Conservation (phyloP, 1,140 invertebrate species). For the Lasioglossum albipes region DNA sequence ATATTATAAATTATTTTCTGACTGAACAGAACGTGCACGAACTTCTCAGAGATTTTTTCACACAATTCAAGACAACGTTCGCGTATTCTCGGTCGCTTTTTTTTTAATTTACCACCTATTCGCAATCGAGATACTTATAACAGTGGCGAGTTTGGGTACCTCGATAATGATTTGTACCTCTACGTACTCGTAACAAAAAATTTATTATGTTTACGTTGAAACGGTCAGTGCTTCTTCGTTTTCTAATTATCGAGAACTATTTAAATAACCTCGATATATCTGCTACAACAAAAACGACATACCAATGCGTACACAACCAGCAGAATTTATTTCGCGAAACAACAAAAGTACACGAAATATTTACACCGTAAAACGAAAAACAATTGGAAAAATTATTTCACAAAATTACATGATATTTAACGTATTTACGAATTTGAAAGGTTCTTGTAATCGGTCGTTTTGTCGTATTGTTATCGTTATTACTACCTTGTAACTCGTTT, state of each 20-base stretch:
- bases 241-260: not conserved
- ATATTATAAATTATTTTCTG: conserved; percentile 37
- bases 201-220: conserved; percentile 5
- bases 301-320: not conserved
- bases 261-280: conserved; percentile 29
- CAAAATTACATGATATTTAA: not conserved
- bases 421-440: not conserved
- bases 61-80: not conserved
- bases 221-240: not conserved
- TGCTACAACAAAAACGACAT: not conserved
- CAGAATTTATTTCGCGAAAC: not conserved
- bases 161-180: conserved; percentile 23
- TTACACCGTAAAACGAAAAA: not conserved
- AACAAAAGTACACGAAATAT: not conserved
- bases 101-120: conserved; percentile 31
- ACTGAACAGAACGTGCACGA: conserved; percentile 7
- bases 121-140: conserved; percentile 10
- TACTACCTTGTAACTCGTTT: not conserved
- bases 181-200: conserved; percentile 22
- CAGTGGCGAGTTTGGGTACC: conserved; percentile 6
- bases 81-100: not conserved
- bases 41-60: not conserved
- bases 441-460: not conserved
- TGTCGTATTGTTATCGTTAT: conserved; percentile 7
- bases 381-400: not conserved